Evolutionary conservation across 2,113 vertebrate genomes (phyloP), one percentile per base, ranked within the genome.

Genomic region (Xiphorhynchus elegans): DNA sequence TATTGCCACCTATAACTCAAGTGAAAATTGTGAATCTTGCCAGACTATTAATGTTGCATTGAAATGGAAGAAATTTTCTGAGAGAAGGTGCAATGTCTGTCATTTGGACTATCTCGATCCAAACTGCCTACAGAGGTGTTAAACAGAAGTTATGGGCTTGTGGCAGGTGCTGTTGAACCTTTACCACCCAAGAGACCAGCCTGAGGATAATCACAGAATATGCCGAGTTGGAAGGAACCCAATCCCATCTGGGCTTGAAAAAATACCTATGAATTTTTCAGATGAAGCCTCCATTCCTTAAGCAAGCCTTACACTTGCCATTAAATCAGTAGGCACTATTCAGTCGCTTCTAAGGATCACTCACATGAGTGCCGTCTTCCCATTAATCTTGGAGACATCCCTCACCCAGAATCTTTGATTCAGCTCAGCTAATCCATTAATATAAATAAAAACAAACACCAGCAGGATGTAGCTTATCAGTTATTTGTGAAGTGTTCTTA

Each of bases 401-500:
- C 62, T 94, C 44, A 68, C 40, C 13, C 85, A 75, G 83, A 73
- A 84, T 82, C 20, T 55, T 94, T 37, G 53, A 64, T 87, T 84
- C 58, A 82, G 40, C 25, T 88, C 49, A 79, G 53, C 40, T 82
- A 93, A 90, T 90, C 52, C 73, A 39, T 62, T 91, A 82, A 62
- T 63, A 80, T 50, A 89, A 93, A 91, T 82, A 89, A 84, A 95
- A 92, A 40, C 42, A 86, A 95, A 76, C 18, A 81, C 25, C 26
- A 86, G 29, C 72, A 92, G 86, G 90, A 96, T 96, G 79, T 84
- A 82, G 13, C 6, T 93, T 89, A 93, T 89, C 90, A 94, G 74
- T 87, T 85, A 93, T 91, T 96, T 70, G 87, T 89, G 84, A 94
- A 94, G 89, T 79, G 66, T 83, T 84, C 84, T 94, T 96, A 93